These are phyloP conservation scores for Cheilosia variabilis DNA, from an alignment of 2,888 invertebrate species.

Conservation along the genomic window DNA sequence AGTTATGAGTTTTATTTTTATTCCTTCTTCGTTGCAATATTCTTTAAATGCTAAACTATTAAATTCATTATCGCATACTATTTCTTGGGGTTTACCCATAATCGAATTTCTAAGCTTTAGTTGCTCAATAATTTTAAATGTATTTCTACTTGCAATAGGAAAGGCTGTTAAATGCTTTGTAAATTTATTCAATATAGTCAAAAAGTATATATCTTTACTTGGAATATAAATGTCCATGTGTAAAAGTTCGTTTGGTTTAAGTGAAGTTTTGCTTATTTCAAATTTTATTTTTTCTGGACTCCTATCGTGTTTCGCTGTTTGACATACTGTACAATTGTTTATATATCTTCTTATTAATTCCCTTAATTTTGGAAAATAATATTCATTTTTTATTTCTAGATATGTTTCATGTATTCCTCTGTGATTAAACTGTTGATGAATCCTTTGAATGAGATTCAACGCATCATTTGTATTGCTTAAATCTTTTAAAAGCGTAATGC, in stretches of 20 bases:
- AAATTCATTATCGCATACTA: constrained; percentile 9
- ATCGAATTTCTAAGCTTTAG: not conserved
- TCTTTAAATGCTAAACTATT: not conserved
- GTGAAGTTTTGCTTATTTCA: not conserved
- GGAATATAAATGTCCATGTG: constrained; percentile 10
- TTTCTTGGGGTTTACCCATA: not conserved
- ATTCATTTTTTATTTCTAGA: not conserved
- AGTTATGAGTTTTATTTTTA: not conserved
- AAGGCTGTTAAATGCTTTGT: not conserved
- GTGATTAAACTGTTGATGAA: not conserved
- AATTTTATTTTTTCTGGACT: constrained; percentile 5
- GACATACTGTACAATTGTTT: not conserved
- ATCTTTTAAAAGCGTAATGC: constrained; percentile 12
- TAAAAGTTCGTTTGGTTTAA: constrained; percentile 4
- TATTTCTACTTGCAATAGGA: not conserved
- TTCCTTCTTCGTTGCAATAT: no score
- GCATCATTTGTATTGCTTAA: not conserved
- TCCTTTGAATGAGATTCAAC: not conserved
- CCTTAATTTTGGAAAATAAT: not conserved
- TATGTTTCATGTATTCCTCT: not conserved
- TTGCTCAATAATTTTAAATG: no score
- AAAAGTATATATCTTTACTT: constrained; percentile 7
- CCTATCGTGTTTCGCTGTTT: not conserved
- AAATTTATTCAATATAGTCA: not conserved
- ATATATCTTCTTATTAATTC: not conserved